Conservation (phyloP, 2,113 vertebrate species). For the Calypte anna region DNA sequence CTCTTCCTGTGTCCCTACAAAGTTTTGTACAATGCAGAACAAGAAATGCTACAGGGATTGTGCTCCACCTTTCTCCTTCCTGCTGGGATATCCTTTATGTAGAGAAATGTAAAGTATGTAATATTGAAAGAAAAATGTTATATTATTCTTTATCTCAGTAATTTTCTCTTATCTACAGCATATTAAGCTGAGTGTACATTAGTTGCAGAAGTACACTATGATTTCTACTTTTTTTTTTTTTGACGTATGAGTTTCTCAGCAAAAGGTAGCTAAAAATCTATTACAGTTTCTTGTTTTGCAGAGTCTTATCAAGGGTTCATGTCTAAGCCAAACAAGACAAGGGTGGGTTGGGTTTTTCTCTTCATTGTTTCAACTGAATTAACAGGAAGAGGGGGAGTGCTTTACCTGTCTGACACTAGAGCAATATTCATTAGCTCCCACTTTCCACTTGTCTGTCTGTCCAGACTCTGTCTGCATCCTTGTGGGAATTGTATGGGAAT, state of each 20-base stretch:
- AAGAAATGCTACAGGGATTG: conserved; percentile 74
- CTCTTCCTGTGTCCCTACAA: conserved; percentile 84
- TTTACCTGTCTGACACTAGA: conserved; percentile 79
- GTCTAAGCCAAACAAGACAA: conserved; percentile 79
- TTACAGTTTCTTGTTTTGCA: conserved; percentile 70
- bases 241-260: conserved; percentile 64
- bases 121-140: conserved; percentile 75
- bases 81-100: conserved; percentile 88
- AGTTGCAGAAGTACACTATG: conserved; percentile 18
- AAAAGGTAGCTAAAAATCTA: conserved; percentile 66
- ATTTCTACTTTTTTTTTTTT: background rate
- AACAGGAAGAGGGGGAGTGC: conserved; percentile 77
- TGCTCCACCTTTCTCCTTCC: conserved; percentile 88
- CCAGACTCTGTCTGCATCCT: conserved; percentile 44
- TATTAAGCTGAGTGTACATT: conserved; percentile 28
- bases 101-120: conserved; percentile 76
- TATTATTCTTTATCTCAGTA: conserved; percentile 72
- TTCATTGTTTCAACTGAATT: conserved; percentile 79
- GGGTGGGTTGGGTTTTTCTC: conserved; percentile 74
- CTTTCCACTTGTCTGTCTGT: conserved; percentile 71
- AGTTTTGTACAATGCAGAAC: conserved; percentile 81
- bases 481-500: conserved; percentile 25
- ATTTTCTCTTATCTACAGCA: conserved; percentile 55
- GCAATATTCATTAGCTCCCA: conserved; percentile 66
- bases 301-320: conserved; percentile 80